Base-by-base conservation (phyloP, 2,797 vertebrate species). In the Pagetopsis macropterus region DNA sequence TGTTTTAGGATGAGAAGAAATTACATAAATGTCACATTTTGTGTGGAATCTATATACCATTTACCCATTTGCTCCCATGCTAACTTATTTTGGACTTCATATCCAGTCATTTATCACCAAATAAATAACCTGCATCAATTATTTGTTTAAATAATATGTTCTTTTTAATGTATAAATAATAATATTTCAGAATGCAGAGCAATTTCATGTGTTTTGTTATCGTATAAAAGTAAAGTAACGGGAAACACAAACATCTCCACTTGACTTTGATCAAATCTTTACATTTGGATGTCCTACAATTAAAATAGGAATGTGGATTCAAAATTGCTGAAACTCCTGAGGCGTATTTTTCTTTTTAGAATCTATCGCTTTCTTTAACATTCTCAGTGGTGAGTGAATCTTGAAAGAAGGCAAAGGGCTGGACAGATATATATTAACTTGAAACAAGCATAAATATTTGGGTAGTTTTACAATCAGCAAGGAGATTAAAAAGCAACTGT, bases 381-480 rank as follows among this genome's bases (percentile, higher is more conserved):
- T 58, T 69, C 12, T 43, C 12, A 61, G 21, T 44, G 9, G 19
- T 33, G 49, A 41, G 31, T 46, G 59, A 71, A 40, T 61, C 23
- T 61, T 61, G 3, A 45, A 33, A 37, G 49, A 40, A 6, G 23
- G 9, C 37, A 33, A 70, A n/a, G 17, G 12, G 21, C 9, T 15
- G 9, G 16, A n/a, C 23, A 44, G 23, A 65, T 11, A 12, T 27
- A 27, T 27, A 41, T 23, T 27, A 41, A 69, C 55, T 43, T 23
- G 17, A 55, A 4, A 33, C 46, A 57, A 48, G 46, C 15, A 43
- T 27, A 31, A 55, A 11, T 7, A 33, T 17, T 49, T 16, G 17
- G 5, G 5, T 49, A 55, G 43, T 65, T 55, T 50, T 9, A 55
- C 7, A 48, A 19, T 7, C 11, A 33, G 21, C 17, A 37, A 55